Evolutionary conservation across 2,888 invertebrate genomes (phyloP).

Genomic region (Drosophila mimetica): DNA sequence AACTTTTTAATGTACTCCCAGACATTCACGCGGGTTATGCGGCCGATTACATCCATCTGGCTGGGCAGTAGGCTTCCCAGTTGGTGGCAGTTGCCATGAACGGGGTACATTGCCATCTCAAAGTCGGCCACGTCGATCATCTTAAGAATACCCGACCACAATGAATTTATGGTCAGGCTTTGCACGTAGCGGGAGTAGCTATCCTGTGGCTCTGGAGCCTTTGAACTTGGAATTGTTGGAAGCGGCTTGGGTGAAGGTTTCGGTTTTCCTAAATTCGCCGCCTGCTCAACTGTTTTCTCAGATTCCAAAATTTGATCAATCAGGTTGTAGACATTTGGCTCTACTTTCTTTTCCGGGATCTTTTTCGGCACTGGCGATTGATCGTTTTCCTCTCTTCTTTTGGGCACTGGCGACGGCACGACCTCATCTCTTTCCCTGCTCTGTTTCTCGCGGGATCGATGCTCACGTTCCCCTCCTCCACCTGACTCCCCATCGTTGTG

Average conservation of each 20-base stretch:
- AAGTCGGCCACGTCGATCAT: constrained; percentile 97
- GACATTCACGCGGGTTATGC: constrained; percentile 94
- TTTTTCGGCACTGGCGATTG: constrained; percentile 47
- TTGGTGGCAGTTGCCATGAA: constrained; percentile 69
- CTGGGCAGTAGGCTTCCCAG: constrained; percentile 86
- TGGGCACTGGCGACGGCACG: constrained; percentile 1
- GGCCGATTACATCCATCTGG: constrained; percentile 94
- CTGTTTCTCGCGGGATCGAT: constrained; percentile 35
- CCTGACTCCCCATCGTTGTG: constrained; percentile 50
- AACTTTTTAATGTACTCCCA: constrained; percentile 97
- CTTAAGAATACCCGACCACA: constrained; percentile 90
- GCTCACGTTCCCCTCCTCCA: constrained; percentile 57
- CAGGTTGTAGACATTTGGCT: constrained; percentile 70
- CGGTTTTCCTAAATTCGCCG: constrained; percentile 78
- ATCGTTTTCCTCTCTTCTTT: constrained; percentile 38
- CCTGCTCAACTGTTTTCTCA: constrained; percentile 83
- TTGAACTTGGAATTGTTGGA: constrained; percentile 20
- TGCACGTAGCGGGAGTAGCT: constrained; percentile 73
- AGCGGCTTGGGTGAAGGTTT: constrained; percentile 29
- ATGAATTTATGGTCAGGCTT: constrained; percentile 23
- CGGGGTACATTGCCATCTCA: constrained; percentile 92
- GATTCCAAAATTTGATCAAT: constrained; percentile 84
- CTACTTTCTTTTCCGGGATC: constrained; percentile 52
- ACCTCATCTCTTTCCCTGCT: constrained; percentile 1
- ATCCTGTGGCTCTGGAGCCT: constrained; percentile 28